phyloP scores from a whole-genome alignment of 2,888 invertebrate species.

The Orthosia cruda region DNA sequence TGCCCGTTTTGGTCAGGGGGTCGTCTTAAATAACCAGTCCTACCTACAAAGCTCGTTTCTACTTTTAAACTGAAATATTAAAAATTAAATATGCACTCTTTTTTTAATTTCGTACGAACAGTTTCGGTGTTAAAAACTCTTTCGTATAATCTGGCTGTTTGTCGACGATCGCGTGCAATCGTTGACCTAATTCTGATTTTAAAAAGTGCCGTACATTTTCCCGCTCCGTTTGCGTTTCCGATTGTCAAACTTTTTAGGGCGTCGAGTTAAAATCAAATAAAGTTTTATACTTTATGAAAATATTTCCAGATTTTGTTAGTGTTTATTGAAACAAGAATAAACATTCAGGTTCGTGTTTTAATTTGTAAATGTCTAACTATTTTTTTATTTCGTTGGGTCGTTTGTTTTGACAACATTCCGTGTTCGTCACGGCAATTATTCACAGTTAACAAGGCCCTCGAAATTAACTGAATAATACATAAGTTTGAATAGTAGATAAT shows the following conservation, averaged over 20 bases:
- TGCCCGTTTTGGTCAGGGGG: too few relatives aligned
- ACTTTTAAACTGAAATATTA: slow-evolving; percentile 11
- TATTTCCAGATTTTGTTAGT: slow-evolving; percentile 52
- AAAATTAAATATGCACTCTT: slow-evolving; percentile 5
- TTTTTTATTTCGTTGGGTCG: slow-evolving; percentile 17
- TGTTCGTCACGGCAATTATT: slow-evolving; percentile 42
- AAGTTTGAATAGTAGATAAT: slow-evolving; percentile 45
- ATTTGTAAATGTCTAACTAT: slow-evolving; percentile 15
- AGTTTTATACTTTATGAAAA: slow-evolving; percentile 66
- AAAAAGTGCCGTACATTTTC: slow-evolving; percentile 73
- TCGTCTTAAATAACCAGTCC: background rate
- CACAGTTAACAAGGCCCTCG: slow-evolving; percentile 24
- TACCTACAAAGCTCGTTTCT: slow-evolving; percentile 1
- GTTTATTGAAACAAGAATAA: slow-evolving; percentile 41
- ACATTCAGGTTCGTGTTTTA: slow-evolving; percentile 20
- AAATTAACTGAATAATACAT: slow-evolving; percentile 58
- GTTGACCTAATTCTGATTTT: slow-evolving; percentile 77
- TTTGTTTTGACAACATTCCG: slow-evolving; percentile 45
- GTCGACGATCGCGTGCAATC: slow-evolving; percentile 75
- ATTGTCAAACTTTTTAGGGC: slow-evolving; percentile 72
- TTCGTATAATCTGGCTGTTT: slow-evolving; percentile 71
- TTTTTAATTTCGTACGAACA: slow-evolving; percentile 40
- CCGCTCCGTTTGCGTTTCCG: slow-evolving; percentile 71
- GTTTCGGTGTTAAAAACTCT: slow-evolving; percentile 66
- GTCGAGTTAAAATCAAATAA: slow-evolving; percentile 63